Conservation (phyloP, 2,888 invertebrate species). For the Ormyrus pomaceus region DNA sequence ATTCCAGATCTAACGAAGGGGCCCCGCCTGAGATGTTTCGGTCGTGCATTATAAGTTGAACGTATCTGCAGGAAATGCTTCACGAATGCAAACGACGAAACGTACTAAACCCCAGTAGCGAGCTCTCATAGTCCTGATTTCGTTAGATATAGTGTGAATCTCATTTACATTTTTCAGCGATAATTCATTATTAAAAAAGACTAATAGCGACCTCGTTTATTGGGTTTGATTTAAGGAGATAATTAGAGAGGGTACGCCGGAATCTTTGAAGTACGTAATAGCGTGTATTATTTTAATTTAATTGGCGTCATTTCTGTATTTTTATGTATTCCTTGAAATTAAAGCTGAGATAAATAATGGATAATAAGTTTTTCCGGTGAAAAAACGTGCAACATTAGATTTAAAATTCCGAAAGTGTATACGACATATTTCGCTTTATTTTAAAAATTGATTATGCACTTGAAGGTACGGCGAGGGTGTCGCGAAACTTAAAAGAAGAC, state of each 20-base stretch:
- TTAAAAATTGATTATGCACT: constrained; percentile 17
- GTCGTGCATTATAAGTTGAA: not conserved
- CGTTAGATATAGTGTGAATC: not conserved
- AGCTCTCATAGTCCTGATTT: not conserved
- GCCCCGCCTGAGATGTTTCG: not conserved
- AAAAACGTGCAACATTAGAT: too few species aligned
- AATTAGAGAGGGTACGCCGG: too few species aligned
- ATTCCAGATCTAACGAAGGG: constrained; percentile 18
- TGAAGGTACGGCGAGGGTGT: not conserved
- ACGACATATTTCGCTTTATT: not conserved
- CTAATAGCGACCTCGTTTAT: not conserved
- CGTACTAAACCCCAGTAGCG: too few species aligned
- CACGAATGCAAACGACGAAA: too few species aligned
- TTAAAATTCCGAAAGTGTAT: too few species aligned
- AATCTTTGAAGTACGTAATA: too few species aligned
- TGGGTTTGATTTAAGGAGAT: not conserved
- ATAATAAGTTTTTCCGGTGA: too few species aligned
- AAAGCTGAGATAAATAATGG: too few species aligned
- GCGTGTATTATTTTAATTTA: too few species aligned
- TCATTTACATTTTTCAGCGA: not conserved
- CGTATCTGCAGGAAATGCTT: too few species aligned
- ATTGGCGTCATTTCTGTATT: too few species aligned
- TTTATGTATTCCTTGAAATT: too few species aligned
- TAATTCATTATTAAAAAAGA: not conserved
- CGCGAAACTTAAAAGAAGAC: constrained; percentile 17